A percentile compares a stretch with the other conserved stretches of the same genome.
Evolutionary conservation across 2,113 vertebrate species (phyloP).

Genomic region (Indicator indicator): DNA sequence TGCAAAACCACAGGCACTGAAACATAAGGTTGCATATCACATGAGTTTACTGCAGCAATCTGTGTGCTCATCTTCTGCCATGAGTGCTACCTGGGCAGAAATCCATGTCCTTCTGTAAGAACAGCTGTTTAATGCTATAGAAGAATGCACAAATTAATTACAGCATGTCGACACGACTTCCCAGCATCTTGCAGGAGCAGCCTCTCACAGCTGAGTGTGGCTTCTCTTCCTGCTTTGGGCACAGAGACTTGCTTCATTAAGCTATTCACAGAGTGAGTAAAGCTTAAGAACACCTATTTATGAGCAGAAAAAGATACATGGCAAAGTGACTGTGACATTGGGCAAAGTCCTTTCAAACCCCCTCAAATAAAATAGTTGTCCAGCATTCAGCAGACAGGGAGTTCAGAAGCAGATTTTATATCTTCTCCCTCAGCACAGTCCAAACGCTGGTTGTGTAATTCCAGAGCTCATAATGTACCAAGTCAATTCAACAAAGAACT

Average conservation of each 20-base stretch:
- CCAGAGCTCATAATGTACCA: background rate
- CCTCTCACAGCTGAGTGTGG: fast-evolving
- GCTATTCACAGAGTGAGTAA: background rate
- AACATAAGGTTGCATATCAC: constrained; percentile 4
- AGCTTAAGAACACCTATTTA: background rate
- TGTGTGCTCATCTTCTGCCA: background rate
- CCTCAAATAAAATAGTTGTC: background rate
- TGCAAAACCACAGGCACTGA: background rate
- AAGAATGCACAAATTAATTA: constrained; percentile 49
- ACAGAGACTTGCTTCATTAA: fast-evolving
- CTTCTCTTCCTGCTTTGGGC: background rate
- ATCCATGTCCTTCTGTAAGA: constrained; percentile 58
- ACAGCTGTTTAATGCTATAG: constrained; percentile 59
- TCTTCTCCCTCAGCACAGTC: background rate
- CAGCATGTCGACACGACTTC: background rate
- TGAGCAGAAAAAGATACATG: background rate
- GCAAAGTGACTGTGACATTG: fast-evolving
- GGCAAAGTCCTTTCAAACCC: background rate
- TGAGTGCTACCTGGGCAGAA: constrained; percentile 56
- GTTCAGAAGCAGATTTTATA: background rate
- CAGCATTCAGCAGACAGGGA: fast-evolving
- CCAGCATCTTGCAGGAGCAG: background rate
- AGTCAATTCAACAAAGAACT: background rate
- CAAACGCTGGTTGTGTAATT: background rate
- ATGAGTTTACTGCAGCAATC: background rate